Evolutionary conservation across 2,113 vertebrate species (phyloP), one percentile per base, ranked within the genome.

Genomic region (Oxyruncus cristatus): DNA sequence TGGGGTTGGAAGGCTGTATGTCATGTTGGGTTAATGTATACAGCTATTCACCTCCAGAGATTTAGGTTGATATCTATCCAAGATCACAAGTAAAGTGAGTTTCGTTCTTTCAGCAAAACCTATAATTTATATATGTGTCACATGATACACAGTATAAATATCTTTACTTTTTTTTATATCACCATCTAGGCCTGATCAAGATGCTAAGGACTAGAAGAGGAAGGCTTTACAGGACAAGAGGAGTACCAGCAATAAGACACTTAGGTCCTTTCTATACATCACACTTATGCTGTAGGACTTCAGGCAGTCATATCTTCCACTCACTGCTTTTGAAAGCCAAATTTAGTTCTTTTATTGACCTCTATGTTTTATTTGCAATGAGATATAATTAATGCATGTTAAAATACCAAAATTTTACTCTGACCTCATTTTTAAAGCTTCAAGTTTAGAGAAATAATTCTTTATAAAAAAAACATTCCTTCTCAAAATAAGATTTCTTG

Each of bases 1-100:
- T 67, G 75, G 65, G 56, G 65, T 81, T 92, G 90, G 85, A 92
- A 96, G 61, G 72, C 72, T 84, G 56, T 70, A 61, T 94, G 93
- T 92, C 92, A 74, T 55, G 18, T 67, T 88, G 75, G 75, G 82
- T 92, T 95, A 96, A 95, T 88, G 52, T 53, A 80, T 65, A 81
- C 14, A 84, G 84, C 65, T 52, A 81, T 65, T 91, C 89, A 87
- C 44, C 73, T 82, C 44, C n/a, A 81, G 52, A 95, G 61, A 95
- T 89, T 93, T 78, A 72, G 65, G 61, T 6, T 95, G 52, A 78
- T 95, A 92, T 41, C 41, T 72, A 46, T 59, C 56, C 56, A 91
- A 81, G 73, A 95, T 81, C 52, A 63, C 56, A 89, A 91, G 30
- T 66, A 39, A 92, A 65, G 73, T 58, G 42, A 65, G n/a, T 58